A percentile compares a stretch with the other conserved stretches of the same genome.
These are phyloP conservation scores for Agelaius tricolor DNA, from an alignment of 2,113 vertebrate species.

Conservation along the genomic window DNA sequence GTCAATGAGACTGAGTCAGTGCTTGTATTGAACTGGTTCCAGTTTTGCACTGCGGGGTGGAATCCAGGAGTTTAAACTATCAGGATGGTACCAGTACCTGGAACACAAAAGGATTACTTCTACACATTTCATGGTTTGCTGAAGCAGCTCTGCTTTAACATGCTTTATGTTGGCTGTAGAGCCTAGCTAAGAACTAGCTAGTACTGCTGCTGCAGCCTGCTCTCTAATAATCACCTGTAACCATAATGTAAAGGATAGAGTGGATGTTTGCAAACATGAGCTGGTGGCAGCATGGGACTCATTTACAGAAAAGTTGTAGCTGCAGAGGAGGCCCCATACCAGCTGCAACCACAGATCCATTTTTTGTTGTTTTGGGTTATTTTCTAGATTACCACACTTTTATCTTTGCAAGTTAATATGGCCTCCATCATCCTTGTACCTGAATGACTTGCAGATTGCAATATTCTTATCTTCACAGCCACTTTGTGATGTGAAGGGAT, in stretches of 20 bases:
- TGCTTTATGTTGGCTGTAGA: neutral
- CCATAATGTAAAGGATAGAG: rapidly evolving
- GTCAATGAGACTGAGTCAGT: neutral
- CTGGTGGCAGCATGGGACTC: neutral
- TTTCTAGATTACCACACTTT: neutral
- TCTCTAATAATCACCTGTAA: neutral
- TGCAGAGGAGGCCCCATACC: neutral
- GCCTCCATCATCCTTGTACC: neutral
- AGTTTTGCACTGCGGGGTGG: rapidly evolving
- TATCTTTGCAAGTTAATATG: neutral
- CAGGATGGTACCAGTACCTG: neutral
- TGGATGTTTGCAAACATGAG: neutral
- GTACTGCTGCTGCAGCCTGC: neutral
- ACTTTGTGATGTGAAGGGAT: neutral
- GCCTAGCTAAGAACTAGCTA: neutral
- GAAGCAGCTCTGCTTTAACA: neutral
- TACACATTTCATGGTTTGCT: neutral
- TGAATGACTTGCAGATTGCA: neutral
- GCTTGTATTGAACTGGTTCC: neutral
- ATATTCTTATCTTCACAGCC: neutral
- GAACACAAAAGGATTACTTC: neutral
- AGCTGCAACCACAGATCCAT: neutral
- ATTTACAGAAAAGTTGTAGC: neutral
- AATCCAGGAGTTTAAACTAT: neutral
- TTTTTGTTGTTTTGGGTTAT: neutral